These are phyloP conservation scores for Conger conger DNA, from an alignment of 2,113 vertebrate species.

Conservation along the genomic window DNA sequence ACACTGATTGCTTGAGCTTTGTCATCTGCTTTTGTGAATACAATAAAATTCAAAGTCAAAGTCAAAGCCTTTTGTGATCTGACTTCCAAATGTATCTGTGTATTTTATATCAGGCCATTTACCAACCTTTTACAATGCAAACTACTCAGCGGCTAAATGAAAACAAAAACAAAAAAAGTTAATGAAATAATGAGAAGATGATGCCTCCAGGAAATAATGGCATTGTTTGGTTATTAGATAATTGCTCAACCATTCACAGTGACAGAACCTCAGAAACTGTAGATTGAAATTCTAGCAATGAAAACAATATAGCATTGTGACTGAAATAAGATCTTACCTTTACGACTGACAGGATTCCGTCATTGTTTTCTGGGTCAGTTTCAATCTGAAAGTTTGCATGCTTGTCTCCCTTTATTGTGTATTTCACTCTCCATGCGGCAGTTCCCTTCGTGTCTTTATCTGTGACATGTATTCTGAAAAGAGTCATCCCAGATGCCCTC, in stretches of 20 bases:
- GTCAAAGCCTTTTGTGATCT: neutral
- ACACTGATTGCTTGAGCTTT: too few relatives aligned
- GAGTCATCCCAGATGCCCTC: constrained; percentile 35
- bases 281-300: neutral
- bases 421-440: constrained; percentile 51
- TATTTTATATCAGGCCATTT: too few relatives aligned
- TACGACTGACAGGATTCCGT: constrained; percentile 58
- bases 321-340: constrained; percentile 29
- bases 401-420: constrained; percentile 43
- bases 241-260: neutral
- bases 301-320: neutral
- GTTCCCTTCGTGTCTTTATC: constrained; percentile 46
- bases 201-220: neutral
- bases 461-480: constrained; percentile 49
- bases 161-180: neutral
- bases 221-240: neutral
- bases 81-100: neutral
- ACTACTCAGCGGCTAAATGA: neutral
- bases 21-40: too few relatives aligned
- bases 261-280: neutral
- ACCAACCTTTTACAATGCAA: neutral
- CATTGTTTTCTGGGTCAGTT: constrained; percentile 56
- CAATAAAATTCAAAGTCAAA: too few relatives aligned
- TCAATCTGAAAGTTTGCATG: constrained; percentile 41
- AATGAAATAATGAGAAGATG: neutral